A percentile compares a stretch with the other conserved stretches of the same genome.
Conservation (phyloP, 2,888 invertebrate species). For the Neoascia interrupta region DNA sequence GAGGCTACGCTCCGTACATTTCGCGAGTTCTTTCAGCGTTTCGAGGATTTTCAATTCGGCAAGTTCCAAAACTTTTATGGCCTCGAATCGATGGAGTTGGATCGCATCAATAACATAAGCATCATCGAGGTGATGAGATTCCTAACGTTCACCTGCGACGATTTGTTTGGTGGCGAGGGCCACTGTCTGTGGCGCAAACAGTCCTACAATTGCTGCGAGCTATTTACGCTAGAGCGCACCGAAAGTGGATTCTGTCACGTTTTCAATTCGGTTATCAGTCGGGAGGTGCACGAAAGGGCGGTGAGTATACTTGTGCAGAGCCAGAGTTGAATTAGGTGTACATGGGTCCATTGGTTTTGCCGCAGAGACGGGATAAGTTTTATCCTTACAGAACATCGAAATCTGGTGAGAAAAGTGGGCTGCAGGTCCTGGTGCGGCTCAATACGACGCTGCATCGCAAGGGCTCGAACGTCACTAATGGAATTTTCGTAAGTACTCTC, state of each 20-base stretch:
- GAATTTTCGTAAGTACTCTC: slow-evolving; percentile 70
- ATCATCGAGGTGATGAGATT: slow-evolving; percentile 72
- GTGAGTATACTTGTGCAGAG: slow-evolving; percentile 61
- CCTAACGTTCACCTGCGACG: slow-evolving; percentile 74
- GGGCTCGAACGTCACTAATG: slow-evolving; percentile 61
- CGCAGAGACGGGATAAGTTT: slow-evolving; percentile 72
- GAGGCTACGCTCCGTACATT: slow-evolving; percentile 71
- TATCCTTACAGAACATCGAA: slow-evolving; percentile 75
- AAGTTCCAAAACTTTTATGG: slow-evolving; percentile 71
- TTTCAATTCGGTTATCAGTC: slow-evolving; percentile 79
- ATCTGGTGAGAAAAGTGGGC: slow-evolving; percentile 75
- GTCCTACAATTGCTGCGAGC: slow-evolving; percentile 79
- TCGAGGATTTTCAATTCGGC: slow-evolving; percentile 71
- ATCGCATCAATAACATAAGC: slow-evolving; percentile 73
- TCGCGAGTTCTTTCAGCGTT: slow-evolving; percentile 71
- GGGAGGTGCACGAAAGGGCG: slow-evolving; percentile 48
- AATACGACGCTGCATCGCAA: slow-evolving; percentile 70
- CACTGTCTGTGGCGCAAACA: slow-evolving; percentile 79
- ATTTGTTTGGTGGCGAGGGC: slow-evolving; percentile 75
- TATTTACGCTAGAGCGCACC: slow-evolving; percentile 79
- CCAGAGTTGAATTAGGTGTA: neutral
- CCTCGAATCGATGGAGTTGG: slow-evolving; percentile 59
- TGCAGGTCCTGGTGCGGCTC: slow-evolving; percentile 71
- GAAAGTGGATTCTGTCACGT: slow-evolving; percentile 80
- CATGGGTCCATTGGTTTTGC: slow-evolving; percentile 1